Conservation (phyloP, 2,888 invertebrate genomes). For the Chloroclysta siterata region DNA sequence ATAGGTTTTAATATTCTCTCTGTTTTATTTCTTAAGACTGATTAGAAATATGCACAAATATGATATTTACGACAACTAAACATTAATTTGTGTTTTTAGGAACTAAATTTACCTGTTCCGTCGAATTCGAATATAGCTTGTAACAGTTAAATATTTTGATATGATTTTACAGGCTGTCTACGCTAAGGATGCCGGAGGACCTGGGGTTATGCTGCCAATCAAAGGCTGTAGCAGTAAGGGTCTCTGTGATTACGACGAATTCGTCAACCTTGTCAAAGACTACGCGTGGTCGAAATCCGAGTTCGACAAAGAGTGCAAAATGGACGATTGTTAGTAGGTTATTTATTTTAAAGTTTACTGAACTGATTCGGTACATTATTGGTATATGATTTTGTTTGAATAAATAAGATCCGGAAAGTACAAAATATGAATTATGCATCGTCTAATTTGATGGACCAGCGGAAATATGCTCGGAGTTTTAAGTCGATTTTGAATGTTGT, state of each 20-base stretch:
- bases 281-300: constrained; percentile 55
- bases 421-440: background rate
- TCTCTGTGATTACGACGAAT: constrained; percentile 80
- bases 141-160: background rate
- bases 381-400: too few species aligned
- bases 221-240: constrained; percentile 70
- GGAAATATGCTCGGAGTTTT: background rate
- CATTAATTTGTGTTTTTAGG: background rate
- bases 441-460: background rate
- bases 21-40: too few species aligned
- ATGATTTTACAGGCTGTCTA: constrained; percentile 73
- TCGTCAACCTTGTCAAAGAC: constrained; percentile 67
- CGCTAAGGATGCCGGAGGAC: constrained; percentile 67
- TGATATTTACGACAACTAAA: background rate
- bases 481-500: background rate
- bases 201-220: constrained; percentile 65
- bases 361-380: too few species aligned
- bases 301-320: constrained; percentile 51
- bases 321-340: constrained; percentile 18
- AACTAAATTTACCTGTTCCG: too few species aligned
- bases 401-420: background rate
- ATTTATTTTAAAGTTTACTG: background rate
- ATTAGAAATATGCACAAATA: too few species aligned
- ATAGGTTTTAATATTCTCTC: too few species aligned
- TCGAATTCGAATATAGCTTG: background rate